Evolutionary conservation across 2,888 invertebrate species (phyloP).

Genomic region (Cenopis cana): DNA sequence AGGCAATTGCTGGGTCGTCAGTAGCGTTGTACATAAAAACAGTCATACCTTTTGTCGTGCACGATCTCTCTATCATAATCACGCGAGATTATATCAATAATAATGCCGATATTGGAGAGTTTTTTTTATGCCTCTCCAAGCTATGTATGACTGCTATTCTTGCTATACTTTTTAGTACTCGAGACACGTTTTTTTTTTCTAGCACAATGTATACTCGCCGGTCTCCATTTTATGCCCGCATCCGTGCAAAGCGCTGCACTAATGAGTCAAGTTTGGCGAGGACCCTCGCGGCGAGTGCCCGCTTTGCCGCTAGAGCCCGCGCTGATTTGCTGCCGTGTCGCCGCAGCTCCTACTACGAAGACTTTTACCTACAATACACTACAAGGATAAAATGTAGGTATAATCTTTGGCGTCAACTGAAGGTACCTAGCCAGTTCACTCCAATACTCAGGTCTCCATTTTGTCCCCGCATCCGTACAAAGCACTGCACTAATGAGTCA

Average conservation of each 20-base stretch:
- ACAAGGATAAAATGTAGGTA: too few relatives aligned
- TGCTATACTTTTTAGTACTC: too few relatives aligned
- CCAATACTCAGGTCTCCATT: background rate
- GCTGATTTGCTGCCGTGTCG: constrained; percentile 15
- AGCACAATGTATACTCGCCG: background rate
- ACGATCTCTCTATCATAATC: too few relatives aligned
- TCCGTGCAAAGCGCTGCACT: constrained; percentile 1
- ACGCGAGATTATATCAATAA: too few relatives aligned
- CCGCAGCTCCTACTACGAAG: constrained; percentile 9
- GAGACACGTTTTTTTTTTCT: too few relatives aligned
- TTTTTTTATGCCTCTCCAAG: too few relatives aligned
- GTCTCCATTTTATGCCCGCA: background rate
- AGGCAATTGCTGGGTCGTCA: background rate
- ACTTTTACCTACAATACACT: background rate
- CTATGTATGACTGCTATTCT: too few relatives aligned
- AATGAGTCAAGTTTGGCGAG: constrained; percentile 19
- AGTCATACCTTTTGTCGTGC: too few relatives aligned
- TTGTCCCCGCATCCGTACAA: background rate
- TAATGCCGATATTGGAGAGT: too few relatives aligned
- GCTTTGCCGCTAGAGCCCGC: constrained; percentile 8
- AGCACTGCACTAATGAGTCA: constrained; percentile 15
- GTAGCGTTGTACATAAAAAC: background rate
- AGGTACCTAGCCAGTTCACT: too few relatives aligned
- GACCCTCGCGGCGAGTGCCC: constrained; percentile 9
- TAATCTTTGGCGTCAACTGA: too few relatives aligned